These are phyloP conservation scores for Cryptomyrus ogoouensis DNA, from an alignment of 2,113 vertebrate species.

Conservation along the genomic window DNA sequence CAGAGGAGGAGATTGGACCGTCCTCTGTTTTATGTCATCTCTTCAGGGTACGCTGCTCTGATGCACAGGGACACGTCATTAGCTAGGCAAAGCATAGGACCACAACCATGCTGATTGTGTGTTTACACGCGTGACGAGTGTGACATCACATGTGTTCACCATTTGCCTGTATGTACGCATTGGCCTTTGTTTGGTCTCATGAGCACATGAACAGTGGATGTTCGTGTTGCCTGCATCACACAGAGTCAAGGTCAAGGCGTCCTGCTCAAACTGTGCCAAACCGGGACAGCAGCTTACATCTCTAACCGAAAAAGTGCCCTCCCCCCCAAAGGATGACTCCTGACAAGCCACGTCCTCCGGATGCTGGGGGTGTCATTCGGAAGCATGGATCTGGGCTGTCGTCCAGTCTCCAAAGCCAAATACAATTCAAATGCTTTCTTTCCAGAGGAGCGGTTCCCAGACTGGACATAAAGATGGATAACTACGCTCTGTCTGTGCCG, in stretches of 20 bases:
- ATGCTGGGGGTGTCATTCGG: background rate
- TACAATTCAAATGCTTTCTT: background rate
- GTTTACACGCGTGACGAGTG: background rate
- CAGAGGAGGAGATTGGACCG: background rate
- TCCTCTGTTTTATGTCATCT: background rate
- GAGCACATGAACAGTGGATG: background rate
- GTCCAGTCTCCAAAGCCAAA: background rate
- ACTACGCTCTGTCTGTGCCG: background rate
- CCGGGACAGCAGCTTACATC: background rate
- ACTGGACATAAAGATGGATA: slow-evolving; percentile 35
- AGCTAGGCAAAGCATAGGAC: background rate
- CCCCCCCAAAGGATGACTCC: background rate
- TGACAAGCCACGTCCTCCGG: background rate
- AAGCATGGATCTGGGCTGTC: background rate
- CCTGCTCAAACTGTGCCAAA: background rate
- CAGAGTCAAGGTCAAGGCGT: background rate
- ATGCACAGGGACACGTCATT: background rate
- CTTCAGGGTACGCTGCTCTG: background rate
- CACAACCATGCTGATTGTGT: background rate
- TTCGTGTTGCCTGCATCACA: too few species aligned
- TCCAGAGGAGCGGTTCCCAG: slow-evolving; percentile 16
- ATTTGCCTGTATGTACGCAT: background rate
- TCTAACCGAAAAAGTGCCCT: background rate
- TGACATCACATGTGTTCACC: background rate
- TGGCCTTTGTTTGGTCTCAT: background rate